phyloP scores from a whole-genome alignment of 2,113 vertebrate genomes.

The Glaucidium brasilianum region DNA sequence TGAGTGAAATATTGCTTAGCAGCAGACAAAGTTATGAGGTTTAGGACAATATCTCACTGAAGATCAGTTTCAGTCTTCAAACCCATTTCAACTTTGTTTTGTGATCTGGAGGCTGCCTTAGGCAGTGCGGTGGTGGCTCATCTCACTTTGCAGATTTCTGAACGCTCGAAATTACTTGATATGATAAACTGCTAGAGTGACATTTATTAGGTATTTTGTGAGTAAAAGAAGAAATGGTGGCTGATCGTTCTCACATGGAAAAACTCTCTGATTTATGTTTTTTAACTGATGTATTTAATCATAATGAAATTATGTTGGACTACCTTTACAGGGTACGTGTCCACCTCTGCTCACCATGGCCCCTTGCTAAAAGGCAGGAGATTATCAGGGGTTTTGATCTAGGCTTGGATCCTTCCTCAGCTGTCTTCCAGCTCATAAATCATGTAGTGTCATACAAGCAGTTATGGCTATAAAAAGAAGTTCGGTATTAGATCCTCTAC shows the following conservation, averaged over 20 bases:
- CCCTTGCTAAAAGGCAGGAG: not conserved
- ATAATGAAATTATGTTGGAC: not conserved
- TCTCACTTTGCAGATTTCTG: not conserved
- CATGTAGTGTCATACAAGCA: not conserved
- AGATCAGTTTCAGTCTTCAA: not conserved
- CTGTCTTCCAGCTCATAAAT: not conserved
- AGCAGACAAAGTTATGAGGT: not conserved
- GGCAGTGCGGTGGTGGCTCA: not conserved
- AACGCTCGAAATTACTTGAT: not conserved
- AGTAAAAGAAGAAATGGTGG: not conserved
- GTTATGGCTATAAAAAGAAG: not conserved
- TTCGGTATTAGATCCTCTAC: not conserved
- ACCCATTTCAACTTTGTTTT: not conserved
- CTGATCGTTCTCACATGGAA: not conserved
- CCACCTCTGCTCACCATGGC: not conserved
- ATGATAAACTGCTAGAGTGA: not conserved
- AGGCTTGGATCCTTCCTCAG: not conserved
- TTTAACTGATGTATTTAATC: not conserved
- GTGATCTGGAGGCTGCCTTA: not conserved
- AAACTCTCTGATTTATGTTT: not conserved
- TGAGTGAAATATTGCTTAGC: not conserved
- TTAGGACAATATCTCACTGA: not conserved
- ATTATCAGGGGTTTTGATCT: not conserved
- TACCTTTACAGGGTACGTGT: rapidly evolving
- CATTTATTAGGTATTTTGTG: not conserved